Conservation (phyloP, 30 jellyfish, hydroid and myxozoan genomes). For the Turritopsis rubra region DNA sequence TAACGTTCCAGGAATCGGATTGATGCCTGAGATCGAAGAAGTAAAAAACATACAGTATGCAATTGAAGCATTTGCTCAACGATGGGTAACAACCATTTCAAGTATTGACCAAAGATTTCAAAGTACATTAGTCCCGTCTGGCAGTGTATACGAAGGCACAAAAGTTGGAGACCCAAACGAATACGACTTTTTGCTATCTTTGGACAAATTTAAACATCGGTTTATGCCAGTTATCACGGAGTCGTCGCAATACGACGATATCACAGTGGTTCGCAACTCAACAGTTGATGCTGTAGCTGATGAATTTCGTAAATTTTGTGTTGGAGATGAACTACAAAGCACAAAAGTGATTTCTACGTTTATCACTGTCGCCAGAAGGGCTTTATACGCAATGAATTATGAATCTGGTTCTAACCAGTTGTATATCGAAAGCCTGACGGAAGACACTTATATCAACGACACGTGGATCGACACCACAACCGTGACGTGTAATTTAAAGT, state of each 20-base stretch:
- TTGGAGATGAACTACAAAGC: not conserved
- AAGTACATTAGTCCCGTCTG: not conserved
- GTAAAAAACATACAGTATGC: not conserved
- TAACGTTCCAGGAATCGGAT: not conserved
- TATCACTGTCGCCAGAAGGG: not conserved
- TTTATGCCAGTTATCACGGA: not conserved
- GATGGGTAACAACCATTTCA: not conserved
- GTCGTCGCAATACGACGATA: not conserved
- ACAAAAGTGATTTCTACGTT: not conserved
- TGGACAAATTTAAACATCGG: not conserved
- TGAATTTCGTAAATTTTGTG: not conserved
- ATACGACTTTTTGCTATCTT: not conserved
- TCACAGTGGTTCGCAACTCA: not conserved
- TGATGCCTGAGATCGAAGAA: not conserved
- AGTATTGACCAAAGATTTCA: not conserved
- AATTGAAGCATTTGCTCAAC: not conserved
- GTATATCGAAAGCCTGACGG: not conserved
- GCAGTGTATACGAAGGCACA: not conserved
- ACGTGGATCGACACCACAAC: not conserved
- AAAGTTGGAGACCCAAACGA: conserved; percentile 2
- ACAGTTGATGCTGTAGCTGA: not conserved
- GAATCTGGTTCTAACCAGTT: not conserved
- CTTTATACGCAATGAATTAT: not conserved
- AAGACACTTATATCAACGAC: not conserved
- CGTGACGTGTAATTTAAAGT: not conserved